Base-by-base conservation (phyloP, 2,113 vertebrate genomes). In the Theristicus caerulescens region DNA sequence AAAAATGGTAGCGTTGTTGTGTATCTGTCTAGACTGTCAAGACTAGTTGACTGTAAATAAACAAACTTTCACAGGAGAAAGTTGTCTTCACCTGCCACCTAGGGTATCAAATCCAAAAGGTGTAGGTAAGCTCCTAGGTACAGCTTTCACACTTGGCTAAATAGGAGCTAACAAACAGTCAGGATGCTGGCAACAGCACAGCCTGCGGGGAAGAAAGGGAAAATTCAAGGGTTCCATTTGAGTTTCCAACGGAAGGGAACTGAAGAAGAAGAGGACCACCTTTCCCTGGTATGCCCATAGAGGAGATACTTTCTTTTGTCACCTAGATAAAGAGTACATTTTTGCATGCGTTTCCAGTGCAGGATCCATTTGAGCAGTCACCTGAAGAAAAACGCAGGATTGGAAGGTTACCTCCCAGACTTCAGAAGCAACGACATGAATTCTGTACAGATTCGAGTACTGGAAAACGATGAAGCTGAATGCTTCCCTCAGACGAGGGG, bases 131-230 rank as follows among this genome's bases (percentile, higher is more conserved):
- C 70, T 86, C 65, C 70, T 5, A 5, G 5, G 19, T n/a, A 26
- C 24, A 13, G 1, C 29, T 17, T 10, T 1, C 24, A 26, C 27
- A 8, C 34, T 6, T 2, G 15, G 52, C 69, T 47, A 3, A 13
- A 16, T 6, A 25, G 0, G 1, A 44, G 47, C 69, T 46, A 26
- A 38, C 25, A 26, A 11, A 16, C 6, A 11, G 1, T 24, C 3
- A 2, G 38, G 67, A 14, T 10, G 27, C 1, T 4, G 25, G 29
- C 13, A 29, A 21, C 58, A 49, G 57, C 36, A 5, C 17, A 13
- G 72, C 65, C 36, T 16, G 25, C 21, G 12, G 49, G 21, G 40
- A 4, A 47, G 61, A 29, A 13, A 13, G 36, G 55, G 54, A 5
- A 2, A 34, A 61, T 4, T 4, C 26, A 13, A 7, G 46, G 11